Conservation (phyloP, 2,113 vertebrate genomes). For the Dissostichus mawsoni region DNA sequence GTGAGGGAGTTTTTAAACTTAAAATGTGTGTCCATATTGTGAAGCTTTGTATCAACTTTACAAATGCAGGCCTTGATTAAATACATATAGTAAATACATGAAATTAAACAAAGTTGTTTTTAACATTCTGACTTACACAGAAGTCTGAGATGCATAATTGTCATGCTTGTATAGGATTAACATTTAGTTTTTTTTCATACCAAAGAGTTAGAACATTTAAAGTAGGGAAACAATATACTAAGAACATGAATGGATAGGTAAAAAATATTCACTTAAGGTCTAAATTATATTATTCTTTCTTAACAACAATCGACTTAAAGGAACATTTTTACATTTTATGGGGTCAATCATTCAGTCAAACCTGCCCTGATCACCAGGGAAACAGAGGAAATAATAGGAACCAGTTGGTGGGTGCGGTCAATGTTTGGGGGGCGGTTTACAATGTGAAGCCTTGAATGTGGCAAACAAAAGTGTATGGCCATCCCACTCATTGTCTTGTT, state of each 20-base stretch:
- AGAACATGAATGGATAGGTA: neutral
- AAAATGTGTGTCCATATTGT: too few species aligned
- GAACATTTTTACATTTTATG: neutral
- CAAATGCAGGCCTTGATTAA: too few species aligned
- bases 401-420: slow-evolving; percentile 2
- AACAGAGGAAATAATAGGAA: slow-evolving; percentile 31
- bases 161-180: neutral
- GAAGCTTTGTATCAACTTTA: too few species aligned
- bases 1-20: too few species aligned
- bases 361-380: slow-evolving; percentile 22
- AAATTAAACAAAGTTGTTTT: too few species aligned
- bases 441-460: neutral
- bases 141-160: neutral
- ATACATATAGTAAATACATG: too few species aligned
- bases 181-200: neutral
- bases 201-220: neutral
- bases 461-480: neutral
- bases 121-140: neutral
- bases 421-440: neutral
- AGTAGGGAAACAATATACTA: neutral
- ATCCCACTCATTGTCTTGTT: slow-evolving; percentile 1
- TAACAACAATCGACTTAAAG: neutral
- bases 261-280: neutral
- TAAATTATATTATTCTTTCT: neutral
- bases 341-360: neutral